Conservation (phyloP, 1,140 invertebrate genomes). For the Sinella curviseta region DNA sequence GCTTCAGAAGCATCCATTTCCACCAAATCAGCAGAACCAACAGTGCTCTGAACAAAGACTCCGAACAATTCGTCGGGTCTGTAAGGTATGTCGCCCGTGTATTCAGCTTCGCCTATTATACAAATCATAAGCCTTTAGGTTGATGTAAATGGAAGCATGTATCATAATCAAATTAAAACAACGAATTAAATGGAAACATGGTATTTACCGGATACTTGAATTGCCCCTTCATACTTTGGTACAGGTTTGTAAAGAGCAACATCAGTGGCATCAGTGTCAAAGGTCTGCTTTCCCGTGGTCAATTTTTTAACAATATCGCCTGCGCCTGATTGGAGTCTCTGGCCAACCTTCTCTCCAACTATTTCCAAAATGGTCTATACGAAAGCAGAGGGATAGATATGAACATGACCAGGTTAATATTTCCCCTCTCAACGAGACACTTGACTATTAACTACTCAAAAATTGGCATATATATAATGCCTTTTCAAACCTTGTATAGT, state of each 20-base stretch:
- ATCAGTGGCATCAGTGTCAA: constrained; percentile 53
- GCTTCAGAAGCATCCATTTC: constrained; percentile 52
- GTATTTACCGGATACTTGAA: constrained; percentile 52
- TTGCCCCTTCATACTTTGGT: constrained; percentile 56
- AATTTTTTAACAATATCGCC: constrained; percentile 43
- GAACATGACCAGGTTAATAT: background rate
- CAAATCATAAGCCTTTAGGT: background rate
- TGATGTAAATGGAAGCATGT: background rate
- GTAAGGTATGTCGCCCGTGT: constrained; percentile 56
- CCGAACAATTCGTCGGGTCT: constrained; percentile 54
- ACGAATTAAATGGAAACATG: too few species aligned
- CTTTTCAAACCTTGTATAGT: constrained; percentile 69
- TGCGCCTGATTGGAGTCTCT: constrained; percentile 35
- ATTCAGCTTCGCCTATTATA: constrained; percentile 58
- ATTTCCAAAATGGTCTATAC: constrained; percentile 50
- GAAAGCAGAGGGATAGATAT: background rate
- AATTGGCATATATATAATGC: too few species aligned
- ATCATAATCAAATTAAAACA: background rate
- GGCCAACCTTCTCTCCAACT: constrained; percentile 41
- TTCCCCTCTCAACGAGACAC: background rate
- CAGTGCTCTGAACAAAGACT: constrained; percentile 55
- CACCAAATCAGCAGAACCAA: constrained; percentile 53
- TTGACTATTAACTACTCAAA: too few species aligned
- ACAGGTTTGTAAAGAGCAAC: constrained; percentile 57
- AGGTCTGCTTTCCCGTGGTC: constrained; percentile 55